phyloP scores from a whole-genome alignment of 2,797 vertebrate genomes.

The Enteromius treurensis region DNA sequence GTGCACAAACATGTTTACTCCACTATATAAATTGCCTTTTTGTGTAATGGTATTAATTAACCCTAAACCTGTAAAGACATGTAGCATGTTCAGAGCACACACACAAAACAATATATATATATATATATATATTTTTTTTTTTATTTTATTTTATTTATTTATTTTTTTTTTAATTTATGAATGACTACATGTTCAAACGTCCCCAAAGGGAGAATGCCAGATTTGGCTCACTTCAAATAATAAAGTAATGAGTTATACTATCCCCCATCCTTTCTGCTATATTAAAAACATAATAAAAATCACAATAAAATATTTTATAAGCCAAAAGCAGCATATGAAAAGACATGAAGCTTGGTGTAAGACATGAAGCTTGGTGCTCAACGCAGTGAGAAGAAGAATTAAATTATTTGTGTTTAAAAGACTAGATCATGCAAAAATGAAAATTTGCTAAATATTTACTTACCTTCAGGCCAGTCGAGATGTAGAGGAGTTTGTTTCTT shows the following conservation, averaged over 20 bases:
- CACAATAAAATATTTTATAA: background rate
- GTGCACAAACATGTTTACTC: constrained; percentile 9
- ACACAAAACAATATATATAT: background rate
- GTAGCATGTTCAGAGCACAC: background rate
- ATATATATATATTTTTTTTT: too few species aligned
- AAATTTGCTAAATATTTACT: background rate
- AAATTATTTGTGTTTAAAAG: background rate
- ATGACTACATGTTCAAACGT: background rate
- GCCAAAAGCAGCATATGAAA: background rate
- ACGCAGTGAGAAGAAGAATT: background rate
- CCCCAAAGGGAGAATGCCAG: background rate
- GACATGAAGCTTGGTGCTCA: background rate
- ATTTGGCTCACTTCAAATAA: background rate
- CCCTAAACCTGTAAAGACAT: background rate
- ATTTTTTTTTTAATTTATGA: too few species aligned
- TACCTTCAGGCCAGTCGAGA: background rate
- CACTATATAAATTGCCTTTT: background rate
- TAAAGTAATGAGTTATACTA: background rate
- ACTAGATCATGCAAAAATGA: background rate
- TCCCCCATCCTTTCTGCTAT: background rate
- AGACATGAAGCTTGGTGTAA: background rate
- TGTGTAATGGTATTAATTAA: background rate
- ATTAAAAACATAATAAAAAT: background rate
- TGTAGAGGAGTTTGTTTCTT: background rate
- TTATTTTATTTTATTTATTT: too few species aligned